Evolutionary conservation across 1,140 invertebrate genomes (phyloP).

Genomic region (Gonatopus flavifemur): DNA sequence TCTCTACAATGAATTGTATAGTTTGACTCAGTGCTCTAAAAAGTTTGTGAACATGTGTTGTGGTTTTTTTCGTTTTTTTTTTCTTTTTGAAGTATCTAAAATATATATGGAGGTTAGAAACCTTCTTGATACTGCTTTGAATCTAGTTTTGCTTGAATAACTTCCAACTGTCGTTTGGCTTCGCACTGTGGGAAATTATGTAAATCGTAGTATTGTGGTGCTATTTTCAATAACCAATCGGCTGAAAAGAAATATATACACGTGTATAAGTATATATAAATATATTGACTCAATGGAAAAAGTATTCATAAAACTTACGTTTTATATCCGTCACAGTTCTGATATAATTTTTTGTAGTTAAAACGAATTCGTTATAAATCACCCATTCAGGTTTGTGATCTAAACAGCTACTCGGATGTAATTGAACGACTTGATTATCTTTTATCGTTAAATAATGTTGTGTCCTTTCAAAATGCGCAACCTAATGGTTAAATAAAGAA

Average conservation of each 20-base stretch:
- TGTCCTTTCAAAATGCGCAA: constrained; percentile 92
- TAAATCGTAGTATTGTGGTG: constrained; percentile 98
- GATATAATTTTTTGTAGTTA: constrained; percentile 99
- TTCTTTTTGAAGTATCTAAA: constrained; percentile 33
- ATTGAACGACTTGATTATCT: constrained; percentile 98
- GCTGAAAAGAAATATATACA: constrained; percentile 62
- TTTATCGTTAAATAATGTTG: constrained; percentile 98
- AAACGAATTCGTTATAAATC: constrained; percentile 99
- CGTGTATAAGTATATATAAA: neutral
- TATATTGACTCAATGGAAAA: neutral
- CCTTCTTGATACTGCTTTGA: constrained; percentile 86
- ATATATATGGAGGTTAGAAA: constrained; percentile 64
- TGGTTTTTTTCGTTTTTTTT: constrained; percentile 1
- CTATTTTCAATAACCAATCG: constrained; percentile 91
- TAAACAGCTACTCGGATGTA: constrained; percentile 97
- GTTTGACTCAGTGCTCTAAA: constrained; percentile 23
- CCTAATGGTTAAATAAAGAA: constrained; percentile 61
- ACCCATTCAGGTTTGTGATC: constrained; percentile 99
- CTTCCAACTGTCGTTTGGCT: constrained; percentile 89
- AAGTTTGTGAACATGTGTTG: constrained; percentile 17
- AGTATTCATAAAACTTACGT: constrained; percentile 68
- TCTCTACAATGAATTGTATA: too few relatives aligned
- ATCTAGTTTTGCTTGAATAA: constrained; percentile 80
- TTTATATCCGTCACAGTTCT: constrained; percentile 98
- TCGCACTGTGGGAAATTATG: constrained; percentile 97